Evolutionary conservation across 2,113 vertebrate genomes (phyloP).

Genomic region (Nettapus auritus): DNA sequence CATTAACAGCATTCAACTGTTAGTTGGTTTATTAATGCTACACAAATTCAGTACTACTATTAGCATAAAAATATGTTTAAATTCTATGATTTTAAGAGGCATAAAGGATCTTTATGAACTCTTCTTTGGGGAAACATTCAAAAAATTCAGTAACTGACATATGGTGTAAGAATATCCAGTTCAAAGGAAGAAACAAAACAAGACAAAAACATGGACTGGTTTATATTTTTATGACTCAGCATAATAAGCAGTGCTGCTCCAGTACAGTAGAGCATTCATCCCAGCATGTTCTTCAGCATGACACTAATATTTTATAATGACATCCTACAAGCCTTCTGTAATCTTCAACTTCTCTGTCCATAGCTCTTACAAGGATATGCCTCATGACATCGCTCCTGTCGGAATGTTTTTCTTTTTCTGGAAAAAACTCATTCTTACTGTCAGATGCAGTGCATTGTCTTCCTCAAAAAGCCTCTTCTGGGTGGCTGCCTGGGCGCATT

Average conservation of each 20-base stretch:
- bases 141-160: neutral
- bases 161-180: slow-evolving; percentile 5
- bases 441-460: neutral
- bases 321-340: neutral
- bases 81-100: neutral
- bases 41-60: neutral
- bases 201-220: slow-evolving; percentile 20
- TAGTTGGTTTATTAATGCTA: neutral
- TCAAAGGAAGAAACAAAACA: slow-evolving; percentile 23
- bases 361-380: neutral
- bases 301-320: neutral
- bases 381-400: neutral
- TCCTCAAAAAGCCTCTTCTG: neutral
- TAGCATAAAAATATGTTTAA: neutral
- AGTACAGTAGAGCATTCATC: neutral
- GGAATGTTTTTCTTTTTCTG: slow-evolving; percentile 9
- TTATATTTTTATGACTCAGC: neutral
- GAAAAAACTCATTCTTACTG: slow-evolving; percentile 22
- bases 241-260: neutral
- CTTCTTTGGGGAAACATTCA: slow-evolving; percentile 5
- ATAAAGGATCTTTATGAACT: neutral
- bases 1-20: neutral
- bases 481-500: neutral
- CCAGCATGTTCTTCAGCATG: neutral
- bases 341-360: neutral